Conservation (phyloP, 2,797 vertebrate genomes). For the Clarias platycephalus region DNA sequence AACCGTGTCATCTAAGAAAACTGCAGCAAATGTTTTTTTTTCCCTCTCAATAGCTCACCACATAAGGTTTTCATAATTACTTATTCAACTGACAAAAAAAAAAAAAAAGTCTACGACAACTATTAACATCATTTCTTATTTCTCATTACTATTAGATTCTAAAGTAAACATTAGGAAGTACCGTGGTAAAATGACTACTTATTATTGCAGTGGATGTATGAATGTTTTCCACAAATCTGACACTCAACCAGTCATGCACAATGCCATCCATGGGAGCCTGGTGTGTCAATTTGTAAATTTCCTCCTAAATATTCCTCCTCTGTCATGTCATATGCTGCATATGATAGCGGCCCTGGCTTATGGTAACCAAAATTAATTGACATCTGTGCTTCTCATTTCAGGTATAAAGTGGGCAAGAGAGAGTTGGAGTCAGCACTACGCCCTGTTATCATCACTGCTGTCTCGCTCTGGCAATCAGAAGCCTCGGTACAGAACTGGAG, state of each 20-base stretch:
- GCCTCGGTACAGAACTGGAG: constrained; percentile 54
- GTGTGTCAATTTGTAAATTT: neutral
- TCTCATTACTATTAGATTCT: constrained; percentile 57
- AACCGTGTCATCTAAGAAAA: neutral
- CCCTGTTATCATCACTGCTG: constrained; percentile 57
- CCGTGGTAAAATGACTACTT: constrained; percentile 59
- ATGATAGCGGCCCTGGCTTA: neutral
- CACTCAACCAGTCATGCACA: constrained; percentile 47
- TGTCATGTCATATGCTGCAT: neutral
- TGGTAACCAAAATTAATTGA: constrained; percentile 12
- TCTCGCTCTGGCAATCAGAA: constrained; percentile 62
- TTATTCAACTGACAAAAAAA: neutral
- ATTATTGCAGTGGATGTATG: constrained; percentile 66
- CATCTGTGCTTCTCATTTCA: constrained; percentile 45
- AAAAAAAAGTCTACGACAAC: neutral
- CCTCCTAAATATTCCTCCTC: neutral
- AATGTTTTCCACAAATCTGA: constrained; percentile 57
- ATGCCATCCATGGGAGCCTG: neutral
- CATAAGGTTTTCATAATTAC: neutral
- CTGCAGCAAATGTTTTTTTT: neutral
- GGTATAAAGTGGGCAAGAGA: constrained; percentile 45
- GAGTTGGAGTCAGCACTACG: constrained; percentile 55
- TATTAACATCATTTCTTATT: neutral
- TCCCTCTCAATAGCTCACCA: neutral
- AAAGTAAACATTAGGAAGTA: constrained; percentile 70